Conservation (phyloP, 2,797 vertebrate genomes). For the Setipinna tenuifilis region DNA sequence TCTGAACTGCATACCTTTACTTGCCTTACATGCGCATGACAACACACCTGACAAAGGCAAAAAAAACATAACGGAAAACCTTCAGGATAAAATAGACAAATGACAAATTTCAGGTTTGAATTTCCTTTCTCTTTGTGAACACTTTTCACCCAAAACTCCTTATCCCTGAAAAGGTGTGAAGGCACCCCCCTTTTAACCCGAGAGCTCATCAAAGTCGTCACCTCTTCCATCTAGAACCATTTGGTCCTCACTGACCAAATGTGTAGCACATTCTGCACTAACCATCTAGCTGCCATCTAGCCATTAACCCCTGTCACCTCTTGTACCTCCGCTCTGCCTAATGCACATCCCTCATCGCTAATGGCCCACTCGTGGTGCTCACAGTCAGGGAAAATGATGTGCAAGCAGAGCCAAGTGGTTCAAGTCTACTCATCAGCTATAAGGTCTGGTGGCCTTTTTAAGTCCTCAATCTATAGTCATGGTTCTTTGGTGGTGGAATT, state of each 20-base stretch:
- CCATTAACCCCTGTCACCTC: constrained; percentile 13
- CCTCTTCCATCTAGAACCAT: neutral
- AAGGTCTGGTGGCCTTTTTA: constrained; percentile 23
- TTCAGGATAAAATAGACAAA: neutral
- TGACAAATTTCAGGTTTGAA: neutral
- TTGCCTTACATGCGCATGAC: neutral
- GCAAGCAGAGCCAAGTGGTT: constrained; percentile 18
- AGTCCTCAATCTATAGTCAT: constrained; percentile 21
- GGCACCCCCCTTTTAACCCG: neutral
- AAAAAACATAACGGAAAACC: neutral
- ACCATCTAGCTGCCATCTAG: neutral
- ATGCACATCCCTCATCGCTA: neutral
- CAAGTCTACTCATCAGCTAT: constrained; percentile 23
- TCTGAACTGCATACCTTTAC: neutral
- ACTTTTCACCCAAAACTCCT: neutral
- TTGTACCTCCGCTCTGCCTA: neutral
- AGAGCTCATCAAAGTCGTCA: neutral
- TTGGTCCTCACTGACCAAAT: neutral
- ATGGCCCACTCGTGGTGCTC: neutral
- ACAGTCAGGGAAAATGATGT: neutral
- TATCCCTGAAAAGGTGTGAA: neutral
- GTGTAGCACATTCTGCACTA: neutral
- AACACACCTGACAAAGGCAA: neutral
- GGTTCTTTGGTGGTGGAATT: too few species aligned
- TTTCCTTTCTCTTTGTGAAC: neutral